Percentiles rank a stretch among this genome's conserved stretches.
Evolutionary conservation across 2,113 vertebrate genomes (phyloP).

Genomic region (Herpailurus yagouaroundi): DNA sequence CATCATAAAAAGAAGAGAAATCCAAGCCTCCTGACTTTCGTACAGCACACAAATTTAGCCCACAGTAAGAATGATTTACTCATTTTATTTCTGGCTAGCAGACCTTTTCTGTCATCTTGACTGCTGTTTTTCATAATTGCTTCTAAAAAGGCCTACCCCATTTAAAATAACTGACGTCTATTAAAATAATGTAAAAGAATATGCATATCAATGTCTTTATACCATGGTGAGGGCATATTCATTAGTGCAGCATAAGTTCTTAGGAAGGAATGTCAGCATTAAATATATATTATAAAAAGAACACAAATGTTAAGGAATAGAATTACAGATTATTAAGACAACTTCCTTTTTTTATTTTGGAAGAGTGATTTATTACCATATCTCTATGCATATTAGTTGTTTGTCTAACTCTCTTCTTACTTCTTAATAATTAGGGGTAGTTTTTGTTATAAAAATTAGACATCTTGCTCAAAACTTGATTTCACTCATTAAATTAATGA

Average conservation of each 20-base stretch:
- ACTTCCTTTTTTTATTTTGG: neutral
- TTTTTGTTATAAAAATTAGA: neutral
- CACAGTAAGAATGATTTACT: neutral
- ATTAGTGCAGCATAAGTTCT: neutral
- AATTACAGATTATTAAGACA: neutral
- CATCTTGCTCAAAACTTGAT: slow-evolving; percentile 11
- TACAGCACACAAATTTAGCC: neutral
- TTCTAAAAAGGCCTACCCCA: neutral
- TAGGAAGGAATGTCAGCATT: neutral
- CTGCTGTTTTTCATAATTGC: neutral
- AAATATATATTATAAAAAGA: neutral
- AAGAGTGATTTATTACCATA: neutral
- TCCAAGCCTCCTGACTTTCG: neutral
- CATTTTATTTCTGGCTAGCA: neutral
- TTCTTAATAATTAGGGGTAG: neutral
- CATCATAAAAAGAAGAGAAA: neutral
- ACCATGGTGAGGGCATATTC: neutral
- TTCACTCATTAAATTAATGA: neutral
- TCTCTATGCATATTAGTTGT: neutral
- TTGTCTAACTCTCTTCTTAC: neutral
- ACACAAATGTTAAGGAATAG: neutral
- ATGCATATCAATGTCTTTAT: neutral
- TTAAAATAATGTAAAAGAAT: neutral
- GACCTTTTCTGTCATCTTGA: neutral
- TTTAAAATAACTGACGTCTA: neutral